Base-by-base conservation (phyloP, 1,140 invertebrate genomes). In the Penaeus vannamei region DNA sequence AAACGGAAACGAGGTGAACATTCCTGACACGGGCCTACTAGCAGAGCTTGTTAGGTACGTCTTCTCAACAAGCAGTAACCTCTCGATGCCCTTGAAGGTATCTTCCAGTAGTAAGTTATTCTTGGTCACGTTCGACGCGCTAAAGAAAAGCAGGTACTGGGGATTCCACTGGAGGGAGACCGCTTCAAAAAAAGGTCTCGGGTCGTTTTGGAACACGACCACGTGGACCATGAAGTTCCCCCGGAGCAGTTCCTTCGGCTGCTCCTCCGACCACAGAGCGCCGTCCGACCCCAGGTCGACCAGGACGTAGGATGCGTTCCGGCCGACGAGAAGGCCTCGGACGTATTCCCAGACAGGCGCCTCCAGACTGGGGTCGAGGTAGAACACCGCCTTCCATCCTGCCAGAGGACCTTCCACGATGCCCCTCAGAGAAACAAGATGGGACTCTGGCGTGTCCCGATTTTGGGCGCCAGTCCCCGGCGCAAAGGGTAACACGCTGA, bases 1-100 rank as follows among this genome's bases (percentile, higher is more conserved):
- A 1, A 20, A 22, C 7, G 85, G 81, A 53, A 87, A 87, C n/a
- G 85, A 79, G n/a, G 69, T 53, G 17, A 59, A 80, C n/a, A 72
- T 66, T 23, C 69, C 53, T 42, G 81, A 17, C 69, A 59, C n/a
- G 69, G 19, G 10, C 26, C 29, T 20, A 60, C 36, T 20, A 20
- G 23, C 5, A 46, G 32, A 26, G 53, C 36, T n/a, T 59, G 36
- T 46, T 46, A 46, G 5, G 32, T n/a, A 80, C 46, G 17, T 26
- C 17, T 8, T 20, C 2, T 81, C 46, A n/a, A 32, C 32, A 26
- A 62, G 26, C 59, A 60, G n/a, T 4, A 84, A 46, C 17, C 22
- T 23, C 42, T 76, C 72, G 7, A 76, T 26, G 3, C 72, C n/a
- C 42, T 76, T 36, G 19, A 76, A 76, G 8, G 29, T 76, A n/a